Evolutionary conservation across 2,797 vertebrate species (phyloP).

Genomic region (Sciaenops ocellatus): DNA sequence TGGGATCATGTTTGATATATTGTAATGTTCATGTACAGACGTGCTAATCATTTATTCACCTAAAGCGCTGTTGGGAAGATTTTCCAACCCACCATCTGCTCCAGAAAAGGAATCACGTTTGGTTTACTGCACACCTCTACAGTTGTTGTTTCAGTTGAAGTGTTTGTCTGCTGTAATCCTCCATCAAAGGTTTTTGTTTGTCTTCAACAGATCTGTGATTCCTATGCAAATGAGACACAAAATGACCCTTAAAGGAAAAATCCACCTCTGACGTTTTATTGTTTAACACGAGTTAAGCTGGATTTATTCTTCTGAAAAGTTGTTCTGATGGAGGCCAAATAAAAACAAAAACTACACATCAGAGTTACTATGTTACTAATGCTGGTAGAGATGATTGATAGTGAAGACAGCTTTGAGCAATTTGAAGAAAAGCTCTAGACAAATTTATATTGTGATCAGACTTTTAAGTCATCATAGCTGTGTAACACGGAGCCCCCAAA

Average conservation of each 20-base stretch:
- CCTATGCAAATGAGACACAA: conserved; percentile 84
- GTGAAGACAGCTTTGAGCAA: background rate
- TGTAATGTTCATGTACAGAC: conserved; percentile 75
- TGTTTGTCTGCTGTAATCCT: conserved; percentile 52
- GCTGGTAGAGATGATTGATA: background rate
- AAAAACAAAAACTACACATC: background rate
- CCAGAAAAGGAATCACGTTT: conserved; percentile 66
- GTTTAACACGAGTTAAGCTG: conserved; percentile 41
- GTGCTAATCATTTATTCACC: conserved; percentile 56
- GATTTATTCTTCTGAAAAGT: conserved; percentile 47
- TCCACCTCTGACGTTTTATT: conserved; percentile 40
- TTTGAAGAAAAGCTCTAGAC: background rate
- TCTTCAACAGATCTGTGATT: conserved; percentile 78
- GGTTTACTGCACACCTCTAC: conserved; percentile 48
- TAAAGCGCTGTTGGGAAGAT: conserved; percentile 53
- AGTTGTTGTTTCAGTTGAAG: conserved; percentile 49
- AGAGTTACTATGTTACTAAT: background rate
- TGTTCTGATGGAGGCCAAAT: background rate
- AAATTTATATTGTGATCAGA: background rate
- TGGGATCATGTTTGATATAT: conserved; percentile 70
- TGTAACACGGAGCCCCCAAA: background rate
- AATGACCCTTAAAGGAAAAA: conserved; percentile 67
- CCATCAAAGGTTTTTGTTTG: conserved; percentile 65
- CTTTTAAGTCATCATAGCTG: background rate
- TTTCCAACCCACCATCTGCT: background rate